phyloP scores from a whole-genome alignment of 2,797 vertebrate genomes.

The Peromyscus nudipes region DNA sequence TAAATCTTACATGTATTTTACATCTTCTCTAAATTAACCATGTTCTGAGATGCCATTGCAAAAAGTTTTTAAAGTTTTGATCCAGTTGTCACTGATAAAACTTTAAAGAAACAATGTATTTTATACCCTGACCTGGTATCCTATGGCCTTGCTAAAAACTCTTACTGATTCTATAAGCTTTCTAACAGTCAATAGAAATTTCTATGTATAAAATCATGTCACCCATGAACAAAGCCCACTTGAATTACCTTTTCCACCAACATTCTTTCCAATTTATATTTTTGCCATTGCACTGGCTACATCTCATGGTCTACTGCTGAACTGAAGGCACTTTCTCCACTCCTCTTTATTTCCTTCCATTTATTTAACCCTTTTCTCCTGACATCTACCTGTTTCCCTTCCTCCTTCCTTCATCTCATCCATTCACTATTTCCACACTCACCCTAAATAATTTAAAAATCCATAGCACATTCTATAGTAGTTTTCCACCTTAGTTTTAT shows the following conservation, averaged over 20 bases:
- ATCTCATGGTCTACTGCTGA: neutral
- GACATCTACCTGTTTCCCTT: too few relatives aligned
- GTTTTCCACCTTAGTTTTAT: neutral
- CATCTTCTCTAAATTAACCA: neutral
- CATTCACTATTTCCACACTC: neutral
- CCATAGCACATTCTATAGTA: neutral
- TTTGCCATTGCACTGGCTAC: neutral
- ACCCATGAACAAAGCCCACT: neutral
- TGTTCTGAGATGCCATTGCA: neutral
- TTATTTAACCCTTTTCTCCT: neutral
- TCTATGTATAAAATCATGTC: neutral
- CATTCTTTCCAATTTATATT: neutral
- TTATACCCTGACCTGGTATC: neutral
- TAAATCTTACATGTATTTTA: neutral
- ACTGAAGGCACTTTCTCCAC: too few relatives aligned
- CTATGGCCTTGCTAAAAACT: neutral
- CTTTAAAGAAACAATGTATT: neutral
- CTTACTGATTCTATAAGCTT: neutral
- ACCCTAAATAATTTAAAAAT: neutral
- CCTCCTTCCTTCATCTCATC: neutral
- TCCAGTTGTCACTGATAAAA: slow-evolving; percentile 10
- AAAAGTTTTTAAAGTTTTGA: neutral
- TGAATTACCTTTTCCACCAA: neutral
- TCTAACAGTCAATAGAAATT: neutral
- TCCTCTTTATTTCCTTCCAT: neutral